Evolutionary conservation across 2,113 vertebrate genomes (phyloP).

Genomic region (Podarcis raffonei): DNA sequence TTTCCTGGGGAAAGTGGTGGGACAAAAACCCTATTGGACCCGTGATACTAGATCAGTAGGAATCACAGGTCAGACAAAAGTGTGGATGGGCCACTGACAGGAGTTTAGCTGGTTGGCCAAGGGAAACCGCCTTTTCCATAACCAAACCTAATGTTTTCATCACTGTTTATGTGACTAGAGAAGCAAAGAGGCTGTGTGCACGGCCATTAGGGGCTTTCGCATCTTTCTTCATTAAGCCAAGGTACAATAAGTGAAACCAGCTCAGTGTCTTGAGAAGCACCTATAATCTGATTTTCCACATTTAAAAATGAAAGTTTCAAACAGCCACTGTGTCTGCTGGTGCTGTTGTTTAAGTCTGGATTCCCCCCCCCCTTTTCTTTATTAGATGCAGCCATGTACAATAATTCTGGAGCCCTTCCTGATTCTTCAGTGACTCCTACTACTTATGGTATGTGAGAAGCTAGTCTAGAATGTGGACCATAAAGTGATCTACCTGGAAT

Average conservation of each 20-base stretch:
- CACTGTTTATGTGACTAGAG: too few relatives aligned
- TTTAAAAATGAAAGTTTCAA: background rate
- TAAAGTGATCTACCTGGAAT: background rate
- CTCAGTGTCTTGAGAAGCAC: background rate
- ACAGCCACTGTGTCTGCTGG: background rate
- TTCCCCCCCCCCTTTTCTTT: conserved; percentile 1
- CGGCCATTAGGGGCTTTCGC: background rate
- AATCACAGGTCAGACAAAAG: too few relatives aligned
- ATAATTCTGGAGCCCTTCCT: conserved; percentile 82
- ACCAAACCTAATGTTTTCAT: too few relatives aligned
- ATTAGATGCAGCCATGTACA: conserved; percentile 93
- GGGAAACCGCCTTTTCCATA: too few relatives aligned
- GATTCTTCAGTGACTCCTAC: conserved; percentile 78
- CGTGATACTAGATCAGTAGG: too few relatives aligned
- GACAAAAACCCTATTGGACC: too few relatives aligned
- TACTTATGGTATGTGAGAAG: conserved; percentile 74
- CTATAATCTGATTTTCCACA: background rate
- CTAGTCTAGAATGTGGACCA: background rate
- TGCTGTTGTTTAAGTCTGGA: background rate
- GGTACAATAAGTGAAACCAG: background rate
- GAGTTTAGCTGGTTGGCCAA: too few relatives aligned
- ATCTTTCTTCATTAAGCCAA: background rate
- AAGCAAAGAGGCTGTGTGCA: too few relatives aligned
- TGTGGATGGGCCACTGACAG: too few relatives aligned
- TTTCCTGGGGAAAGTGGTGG: too few relatives aligned